phyloP scores from a whole-genome alignment of 92 coral and sea anemone genomes.

The Porites lobata region DNA sequence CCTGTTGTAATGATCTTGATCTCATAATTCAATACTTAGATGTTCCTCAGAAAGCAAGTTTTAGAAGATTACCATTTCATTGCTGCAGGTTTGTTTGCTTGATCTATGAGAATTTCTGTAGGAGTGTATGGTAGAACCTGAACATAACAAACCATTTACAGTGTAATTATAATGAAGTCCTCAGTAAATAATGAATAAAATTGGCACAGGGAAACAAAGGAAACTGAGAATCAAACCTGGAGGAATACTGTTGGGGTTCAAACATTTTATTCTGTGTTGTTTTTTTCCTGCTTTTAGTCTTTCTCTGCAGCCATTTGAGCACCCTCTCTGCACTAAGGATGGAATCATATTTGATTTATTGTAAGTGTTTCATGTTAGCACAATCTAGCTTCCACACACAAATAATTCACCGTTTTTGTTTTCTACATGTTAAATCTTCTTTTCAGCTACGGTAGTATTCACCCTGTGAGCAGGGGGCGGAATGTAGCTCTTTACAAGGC shows the following conservation, averaged over 20 bases:
- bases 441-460: no score
- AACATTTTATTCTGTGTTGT: not conserved
- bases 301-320: constrained; percentile 97
- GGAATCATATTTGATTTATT: constrained; percentile 94
- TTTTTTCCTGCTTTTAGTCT: constrained; percentile 62
- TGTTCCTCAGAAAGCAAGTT: constrained; percentile 90
- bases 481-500: no score
- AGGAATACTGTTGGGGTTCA: not conserved
- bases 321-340: constrained; percentile 96
- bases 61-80: constrained; percentile 94
- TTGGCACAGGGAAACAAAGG: no score
- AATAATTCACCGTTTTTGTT: no score
- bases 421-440: no score
- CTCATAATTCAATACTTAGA: constrained; percentile 49
- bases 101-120: not conserved
- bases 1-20: not conserved
- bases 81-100: constrained; percentile 86
- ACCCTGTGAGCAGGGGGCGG: no score
- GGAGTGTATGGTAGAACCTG: no score
- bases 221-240: not conserved
- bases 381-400: no score
- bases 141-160: not conserved
- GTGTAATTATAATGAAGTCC: not conserved
- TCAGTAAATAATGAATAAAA: no score
- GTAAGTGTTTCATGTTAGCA: constrained; percentile 67